These are phyloP conservation scores for Panonychus citri DNA, from an alignment of 1,140 invertebrate species.

Conservation along the genomic window DNA sequence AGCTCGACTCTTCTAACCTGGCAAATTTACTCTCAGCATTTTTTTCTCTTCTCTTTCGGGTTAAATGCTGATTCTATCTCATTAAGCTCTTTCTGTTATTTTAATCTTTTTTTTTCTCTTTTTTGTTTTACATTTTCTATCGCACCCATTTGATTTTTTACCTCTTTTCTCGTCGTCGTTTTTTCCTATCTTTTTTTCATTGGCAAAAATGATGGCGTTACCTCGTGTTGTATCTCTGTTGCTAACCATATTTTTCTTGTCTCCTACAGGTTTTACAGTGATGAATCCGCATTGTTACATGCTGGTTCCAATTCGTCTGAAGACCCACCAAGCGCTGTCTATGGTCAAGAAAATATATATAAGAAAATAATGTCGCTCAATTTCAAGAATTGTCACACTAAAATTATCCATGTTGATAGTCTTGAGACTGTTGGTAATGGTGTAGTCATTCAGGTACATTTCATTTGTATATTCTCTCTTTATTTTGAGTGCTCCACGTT, in stretches of 20 bases:
- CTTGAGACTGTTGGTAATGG: slow-evolving; percentile 76
- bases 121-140: no score
- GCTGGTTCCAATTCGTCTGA: slow-evolving; percentile 55
- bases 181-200: background rate
- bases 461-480: background rate
- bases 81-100: no score
- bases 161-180: background rate
- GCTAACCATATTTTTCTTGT: background rate
- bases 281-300: slow-evolving; percentile 82
- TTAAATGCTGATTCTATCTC: no score
- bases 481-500: no score
- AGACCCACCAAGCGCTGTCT: slow-evolving; percentile 54
- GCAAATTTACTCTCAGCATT: background rate
- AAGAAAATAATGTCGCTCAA: slow-evolving; percentile 82
- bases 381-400: slow-evolving; percentile 86
- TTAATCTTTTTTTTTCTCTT: no score
- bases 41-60: no score
- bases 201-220: background rate
- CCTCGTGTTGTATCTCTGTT: background rate
- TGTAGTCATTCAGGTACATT: slow-evolving; percentile 63
- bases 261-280: slow-evolving; percentile 62
- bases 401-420: slow-evolving; percentile 74
- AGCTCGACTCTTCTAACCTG: background rate
- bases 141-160: background rate
- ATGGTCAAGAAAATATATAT: slow-evolving; percentile 82